Percentiles rank a stretch among this genome's conserved stretches.
phyloP scores from a whole-genome alignment of 2,797 vertebrate genomes.

The Cynopterus sphinx region DNA sequence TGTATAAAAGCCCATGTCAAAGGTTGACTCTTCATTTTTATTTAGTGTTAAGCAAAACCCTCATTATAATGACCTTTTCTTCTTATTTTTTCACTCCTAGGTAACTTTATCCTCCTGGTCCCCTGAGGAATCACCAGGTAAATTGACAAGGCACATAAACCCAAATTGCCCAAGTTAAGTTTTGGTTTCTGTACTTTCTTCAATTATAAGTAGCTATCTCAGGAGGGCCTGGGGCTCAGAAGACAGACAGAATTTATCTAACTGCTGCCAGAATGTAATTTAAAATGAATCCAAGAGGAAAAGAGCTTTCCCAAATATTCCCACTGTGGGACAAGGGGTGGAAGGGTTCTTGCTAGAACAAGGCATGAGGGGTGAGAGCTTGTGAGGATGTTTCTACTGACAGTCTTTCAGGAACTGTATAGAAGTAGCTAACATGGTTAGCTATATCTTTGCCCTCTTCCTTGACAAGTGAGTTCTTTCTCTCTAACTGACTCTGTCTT shows the following conservation, averaged over 20 bases:
- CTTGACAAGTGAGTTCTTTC: neutral
- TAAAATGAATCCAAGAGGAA: slow-evolving; percentile 76
- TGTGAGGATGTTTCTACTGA: neutral
- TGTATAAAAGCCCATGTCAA: slow-evolving; percentile 41
- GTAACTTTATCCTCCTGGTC: slow-evolving; percentile 55
- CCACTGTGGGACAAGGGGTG: neutral
- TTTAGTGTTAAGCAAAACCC: slow-evolving; percentile 30
- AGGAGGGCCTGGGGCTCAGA: slow-evolving; percentile 54
- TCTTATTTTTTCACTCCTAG: slow-evolving; percentile 42
- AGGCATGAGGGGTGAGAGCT: neutral
- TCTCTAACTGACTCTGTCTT: slow-evolving; percentile 8
- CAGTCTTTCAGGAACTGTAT: neutral
- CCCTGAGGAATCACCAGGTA: slow-evolving; percentile 53
- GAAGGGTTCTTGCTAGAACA: neutral
- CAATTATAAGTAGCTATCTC: slow-evolving; percentile 71
- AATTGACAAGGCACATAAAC: slow-evolving; percentile 68
- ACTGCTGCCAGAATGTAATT: slow-evolving; percentile 74
- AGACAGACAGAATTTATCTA: slow-evolving; percentile 78
- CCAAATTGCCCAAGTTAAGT: slow-evolving; percentile 62
- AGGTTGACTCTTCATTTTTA: slow-evolving; percentile 46
- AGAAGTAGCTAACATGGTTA: neutral
- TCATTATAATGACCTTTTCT: neutral
- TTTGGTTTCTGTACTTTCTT: slow-evolving; percentile 73
- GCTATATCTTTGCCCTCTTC: neutral
- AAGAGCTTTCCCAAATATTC: slow-evolving; percentile 66